Evolutionary conservation across 2,797 vertebrate species (phyloP), one percentile per base, ranked within the genome.

Genomic region (Eurystomus glaucurus): DNA sequence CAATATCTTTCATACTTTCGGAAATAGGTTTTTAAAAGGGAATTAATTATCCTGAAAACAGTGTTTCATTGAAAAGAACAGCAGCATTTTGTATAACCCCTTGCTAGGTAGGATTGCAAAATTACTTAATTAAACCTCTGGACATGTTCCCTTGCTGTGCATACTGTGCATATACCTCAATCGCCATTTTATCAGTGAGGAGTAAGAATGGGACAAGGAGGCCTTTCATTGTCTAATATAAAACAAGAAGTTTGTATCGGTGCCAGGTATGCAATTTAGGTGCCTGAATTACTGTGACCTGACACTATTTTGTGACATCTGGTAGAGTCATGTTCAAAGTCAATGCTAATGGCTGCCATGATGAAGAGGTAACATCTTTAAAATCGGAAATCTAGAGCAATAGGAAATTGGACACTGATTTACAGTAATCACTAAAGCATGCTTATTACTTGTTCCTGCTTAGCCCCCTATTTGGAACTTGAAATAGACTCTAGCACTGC

Each of bases 21-120:
- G 43, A 93, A 95, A 62, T 45, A 84, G 79, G 35, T 64, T 17
- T 22, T 39, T 31, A 21, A 6, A 48, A 11, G 10, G 64, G 72
- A 85, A 52, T 50, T 71, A 76, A 91, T 96, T 97, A 64, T 85
- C 77, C 61, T 70, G 68, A 88, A 92, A 88, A 33, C 45, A 25
- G 3, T 83, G 31, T 96, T 96, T 92, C 37, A 43, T 26, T 91
- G 69, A 57, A 58, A 94, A 91, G 25, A 79, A 80, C 8, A 90
- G 21, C 35, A 85, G 45, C n/a, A n/a, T 77, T 94, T 85, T 94
- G 28, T 83, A 43, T 72, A 93, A 85, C 35, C 9, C 16, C n/a
- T 82, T 70, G 11, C 41, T 66, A 85, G 55, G 55, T 25, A 92
- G 26, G 43, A 78, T 57, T 90, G 23, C 33, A 66, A 45, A 83